Base-by-base conservation (phyloP, 2,888 invertebrate species). In the Encarsia formosa region DNA sequence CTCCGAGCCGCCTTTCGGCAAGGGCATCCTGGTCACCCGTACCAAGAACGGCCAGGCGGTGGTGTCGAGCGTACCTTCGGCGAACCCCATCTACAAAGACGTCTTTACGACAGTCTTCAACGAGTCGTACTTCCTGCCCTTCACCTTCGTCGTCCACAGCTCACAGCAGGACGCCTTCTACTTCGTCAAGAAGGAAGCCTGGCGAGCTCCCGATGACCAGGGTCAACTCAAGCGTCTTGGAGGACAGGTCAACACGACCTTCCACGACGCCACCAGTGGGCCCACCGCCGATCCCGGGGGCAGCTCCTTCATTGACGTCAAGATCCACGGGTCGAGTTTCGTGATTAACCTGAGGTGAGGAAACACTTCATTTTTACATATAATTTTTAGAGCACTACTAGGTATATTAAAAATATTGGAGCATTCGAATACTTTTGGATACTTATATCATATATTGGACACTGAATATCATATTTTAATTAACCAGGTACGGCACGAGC, bases 401-500 rank as follows among this genome's bases (percentile, higher is more conserved):
- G n/a, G n/a, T n/a, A n/a, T n/a, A n/a, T n/a, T n/a, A n/a, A n/a
- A n/a, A n/a, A n/a, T n/a, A n/a, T n/a, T n/a, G n/a, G n/a, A n/a
- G n/a, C n/a, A n/a, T n/a, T n/a, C n/a, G n/a, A n/a, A n/a, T n/a
- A n/a, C n/a, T n/a, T n/a, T n/a, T n/a, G n/a, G n/a, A n/a, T n/a
- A n/a, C n/a, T n/a, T n/a, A n/a, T n/a, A n/a, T n/a, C n/a, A n/a
- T n/a, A n/a, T n/a, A n/a, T n/a, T n/a, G n/a, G n/a, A n/a, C n/a
- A n/a, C n/a, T n/a, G n/a, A n/a, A n/a, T n/a, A n/a, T n/a, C n/a
- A n/a, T n/a, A n/a, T n/a, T n/a, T n/a, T n/a, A n/a, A n/a, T n/a
- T n/a, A n/a, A n/a, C n/a, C n/a, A n/a, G n/a, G n/a, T 96, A 96
- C 69, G 97, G 97, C 37, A 93, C 95, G 15, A 91, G 87, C 4